A percentile compares a stretch with the other conserved stretches of the same genome.
phyloP scores from a whole-genome alignment of 2,797 vertebrate genomes.

The Tiaroga cobitis region DNA sequence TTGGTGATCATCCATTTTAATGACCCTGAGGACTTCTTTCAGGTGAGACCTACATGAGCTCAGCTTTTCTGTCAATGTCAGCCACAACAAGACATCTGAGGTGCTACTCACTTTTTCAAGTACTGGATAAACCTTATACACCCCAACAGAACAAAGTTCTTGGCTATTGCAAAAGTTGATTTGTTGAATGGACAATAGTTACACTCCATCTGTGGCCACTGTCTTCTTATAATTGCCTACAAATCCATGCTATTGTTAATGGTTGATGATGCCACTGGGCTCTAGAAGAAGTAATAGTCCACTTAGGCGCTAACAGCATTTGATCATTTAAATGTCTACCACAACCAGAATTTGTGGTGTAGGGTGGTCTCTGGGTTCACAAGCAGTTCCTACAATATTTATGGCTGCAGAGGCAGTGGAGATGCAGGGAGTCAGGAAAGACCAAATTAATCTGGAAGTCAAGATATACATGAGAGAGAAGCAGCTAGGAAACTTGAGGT shows the following conservation, averaged over 20 bases:
- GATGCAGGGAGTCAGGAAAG: constrained; percentile 24
- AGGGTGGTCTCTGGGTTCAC: constrained; percentile 33
- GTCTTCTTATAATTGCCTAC: constrained; percentile 37
- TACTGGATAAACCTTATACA: neutral
- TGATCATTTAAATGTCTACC: constrained; percentile 58
- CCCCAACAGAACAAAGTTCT: neutral
- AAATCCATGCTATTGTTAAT: constrained; percentile 43
- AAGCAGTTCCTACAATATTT: constrained; percentile 43
- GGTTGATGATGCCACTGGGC: constrained; percentile 43
- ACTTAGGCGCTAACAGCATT: constrained; percentile 51
- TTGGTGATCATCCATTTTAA: constrained; percentile 57
- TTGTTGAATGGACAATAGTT: constrained; percentile 30
- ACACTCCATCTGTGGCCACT: constrained; percentile 33
- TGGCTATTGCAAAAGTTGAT: constrained; percentile 9
- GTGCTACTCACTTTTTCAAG: neutral
- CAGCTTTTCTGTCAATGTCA: constrained; percentile 42
- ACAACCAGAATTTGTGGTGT: constrained; percentile 25
- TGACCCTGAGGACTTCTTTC: constrained; percentile 28
- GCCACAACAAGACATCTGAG: constrained; percentile 18
- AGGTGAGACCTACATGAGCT: constrained; percentile 51
- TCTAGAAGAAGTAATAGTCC: constrained; percentile 44
- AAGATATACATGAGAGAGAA: neutral
- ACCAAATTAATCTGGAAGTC: constrained; percentile 29
- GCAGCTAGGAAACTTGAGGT: constrained; percentile 37
- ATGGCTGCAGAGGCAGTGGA: constrained; percentile 25